phyloP scores from a whole-genome alignment of 1,140 invertebrate genomes.

The Pseudomyrmex dendroicus region DNA sequence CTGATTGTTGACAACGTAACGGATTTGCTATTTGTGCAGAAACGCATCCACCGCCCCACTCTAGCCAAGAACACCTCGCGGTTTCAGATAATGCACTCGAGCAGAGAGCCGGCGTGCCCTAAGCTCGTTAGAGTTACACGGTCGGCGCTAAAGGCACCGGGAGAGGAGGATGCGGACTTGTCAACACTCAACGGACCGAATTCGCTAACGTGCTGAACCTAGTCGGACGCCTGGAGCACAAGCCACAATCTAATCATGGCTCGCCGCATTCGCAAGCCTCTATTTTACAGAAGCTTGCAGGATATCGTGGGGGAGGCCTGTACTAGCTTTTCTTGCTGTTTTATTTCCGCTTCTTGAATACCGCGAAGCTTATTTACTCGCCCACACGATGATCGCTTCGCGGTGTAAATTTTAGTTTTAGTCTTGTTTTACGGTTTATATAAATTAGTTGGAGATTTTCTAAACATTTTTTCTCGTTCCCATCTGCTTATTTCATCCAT shows the following conservation, averaged over 20 bases:
- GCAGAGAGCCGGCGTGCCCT: slow-evolving; percentile 69
- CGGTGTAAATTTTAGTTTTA: neutral
- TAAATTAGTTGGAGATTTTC: slow-evolving; percentile 11
- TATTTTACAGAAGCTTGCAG: slow-evolving; percentile 69
- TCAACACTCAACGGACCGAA: slow-evolving; percentile 81
- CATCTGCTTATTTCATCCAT: neutral
- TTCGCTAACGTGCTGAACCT: slow-evolving; percentile 81
- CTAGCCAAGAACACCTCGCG: slow-evolving; percentile 71
- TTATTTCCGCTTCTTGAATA: slow-evolving; percentile 42
- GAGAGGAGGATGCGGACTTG: slow-evolving; percentile 79
- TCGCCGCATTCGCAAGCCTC: slow-evolving; percentile 79
- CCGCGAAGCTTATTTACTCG: slow-evolving; percentile 14
- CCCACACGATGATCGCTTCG: neutral
- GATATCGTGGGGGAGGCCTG: slow-evolving; percentile 39
- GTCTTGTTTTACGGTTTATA: neutral
- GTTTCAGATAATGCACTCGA: slow-evolving; percentile 74
- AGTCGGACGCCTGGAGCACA: slow-evolving; percentile 78
- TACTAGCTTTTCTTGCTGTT: slow-evolving; percentile 49
- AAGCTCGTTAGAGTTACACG: slow-evolving; percentile 81
- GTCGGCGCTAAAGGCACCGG: slow-evolving; percentile 72
- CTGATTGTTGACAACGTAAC: slow-evolving; percentile 45
- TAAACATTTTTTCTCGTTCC: neutral
- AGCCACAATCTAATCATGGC: slow-evolving; percentile 82
- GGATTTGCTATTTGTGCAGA: slow-evolving; percentile 55
- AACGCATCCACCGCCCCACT: slow-evolving; percentile 57